Evolutionary conservation across 2,888 invertebrate genomes (phyloP), one percentile per base, ranked within the genome.

Genomic region (Dioctria linearis): DNA sequence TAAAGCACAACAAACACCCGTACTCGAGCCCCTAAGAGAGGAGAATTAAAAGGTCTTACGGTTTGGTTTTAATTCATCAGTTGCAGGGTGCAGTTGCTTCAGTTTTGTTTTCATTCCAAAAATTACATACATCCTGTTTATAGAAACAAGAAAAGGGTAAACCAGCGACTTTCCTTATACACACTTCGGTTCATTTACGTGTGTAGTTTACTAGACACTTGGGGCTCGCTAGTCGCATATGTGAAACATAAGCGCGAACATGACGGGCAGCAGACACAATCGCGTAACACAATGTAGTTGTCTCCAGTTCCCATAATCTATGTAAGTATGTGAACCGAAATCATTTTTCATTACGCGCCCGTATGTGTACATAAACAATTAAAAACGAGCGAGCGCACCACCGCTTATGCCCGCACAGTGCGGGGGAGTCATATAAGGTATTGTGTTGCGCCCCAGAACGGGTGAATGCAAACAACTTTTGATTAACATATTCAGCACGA

Each of bases 391-490:
- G 61, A 43, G 57, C 40, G 42, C 5, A 54, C 4, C 54, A 25
- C 25, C 25, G 25, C 25, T 25, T 25, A 25, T 25, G 2, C 25
- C 25, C 25, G 25, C 54, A 11, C 54, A 57, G 59, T 59, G 73
- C 59, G 73, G 73, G 73, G 73, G 73, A 57, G 73, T 73, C n/a
- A n/a, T 13, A 25, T 59, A 13, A 13, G 43, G 59, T 39, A 57
- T 54, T 46, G 63, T 49, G 51, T 5, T 75, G 61, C 46, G 43
- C 51, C 37, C 42, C 49, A 37, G 63, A 63, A 61, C 76, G 43
- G 63, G 76, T 63, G 63, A 63, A 76, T 76, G 76, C 76, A 76
- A 76, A 76, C 76, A 63, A 76, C 76, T 76, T 63, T 76, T 76
- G 76, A 76, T 76, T 76, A 76, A 63, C 76, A 76, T 76, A 76